Base-by-base conservation (phyloP, 2,797 vertebrate genomes). In the Fistularia tabacaria region DNA sequence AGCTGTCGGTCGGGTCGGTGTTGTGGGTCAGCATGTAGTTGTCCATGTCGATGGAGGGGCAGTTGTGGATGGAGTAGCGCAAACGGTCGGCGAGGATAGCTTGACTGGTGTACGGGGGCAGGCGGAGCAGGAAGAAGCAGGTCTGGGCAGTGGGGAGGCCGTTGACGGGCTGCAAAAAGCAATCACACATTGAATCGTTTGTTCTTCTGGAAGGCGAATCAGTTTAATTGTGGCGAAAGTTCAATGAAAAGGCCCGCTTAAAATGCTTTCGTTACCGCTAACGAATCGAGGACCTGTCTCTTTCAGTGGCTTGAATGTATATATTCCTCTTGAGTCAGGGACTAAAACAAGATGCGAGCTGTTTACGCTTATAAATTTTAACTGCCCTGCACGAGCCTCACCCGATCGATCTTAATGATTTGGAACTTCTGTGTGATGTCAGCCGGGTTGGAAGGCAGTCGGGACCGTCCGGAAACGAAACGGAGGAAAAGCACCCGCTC, bases 21-120 rank as follows among this genome's bases (percentile, higher is more conserved):
- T 92, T 92, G 78, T 92, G 90, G 8, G 91, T 91, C 75, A 93
- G 85, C 92, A 93, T 93, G 85, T 93, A 92, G 83, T 92, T 92
- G 82, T 93, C 92, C 92, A 92, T 92, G 83, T 93, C 92, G 54
- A 93, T 93, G 60, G 91, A 92, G 60, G 90, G 89, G 54, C 92
- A 92, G 85, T 93, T 93, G 84, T 93, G 90, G 77, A 93, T 92
- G 70, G 92, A 92, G 81, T 93, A 93, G 36, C 91, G 91, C 51
- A 92, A 85, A 39, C 91, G 90, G 78, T 92, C 91, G 0, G 91
- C 82, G 9, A 93, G 86, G 59, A 91, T 54, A 41, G 86, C 83
- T 76, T 93, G 92, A 70, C 90, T 92, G 1, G 88, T 90, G 82
- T 92, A 93, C 0, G 92, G 92, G 0, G 92, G 92, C 15, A 93